phyloP scores from a whole-genome alignment of 2,113 vertebrate genomes.

The Ellobius talpinus region DNA sequence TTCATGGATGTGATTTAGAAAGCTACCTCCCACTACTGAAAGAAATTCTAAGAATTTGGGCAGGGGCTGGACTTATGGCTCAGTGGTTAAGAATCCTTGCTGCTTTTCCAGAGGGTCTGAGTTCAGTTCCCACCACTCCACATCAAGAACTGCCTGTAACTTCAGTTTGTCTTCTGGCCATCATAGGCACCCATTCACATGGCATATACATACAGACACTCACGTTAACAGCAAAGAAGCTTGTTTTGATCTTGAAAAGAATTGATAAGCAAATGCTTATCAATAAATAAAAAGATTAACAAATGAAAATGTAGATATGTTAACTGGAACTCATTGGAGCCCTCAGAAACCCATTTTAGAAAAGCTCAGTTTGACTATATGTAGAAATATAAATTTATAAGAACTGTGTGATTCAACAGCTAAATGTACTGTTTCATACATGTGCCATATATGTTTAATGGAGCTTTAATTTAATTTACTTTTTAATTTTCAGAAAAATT shows the following conservation, averaged over 20 bases:
- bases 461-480: constrained; percentile 41
- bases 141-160: background rate
- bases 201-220: background rate
- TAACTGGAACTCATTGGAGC: background rate
- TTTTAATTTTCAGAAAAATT: constrained; percentile 93
- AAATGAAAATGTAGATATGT: background rate
- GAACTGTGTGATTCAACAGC: background rate
- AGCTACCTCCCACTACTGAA: background rate
- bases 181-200: background rate
- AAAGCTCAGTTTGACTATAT: background rate
- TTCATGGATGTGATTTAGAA: constrained; percentile 15
- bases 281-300: background rate
- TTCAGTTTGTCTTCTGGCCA: background rate
- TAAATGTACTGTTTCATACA: background rate
- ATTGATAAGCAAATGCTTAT: background rate
- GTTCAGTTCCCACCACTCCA: background rate
- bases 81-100: background rate
- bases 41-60: background rate
- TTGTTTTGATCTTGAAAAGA: background rate
- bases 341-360: background rate
- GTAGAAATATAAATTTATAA: constrained; percentile 13
- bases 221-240: background rate
- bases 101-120: background rate
- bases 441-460: background rate
- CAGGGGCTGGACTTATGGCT: background rate